These are phyloP conservation scores for Scaptomyza polygonia DNA, from an alignment of 2,888 invertebrate species.

Conservation along the genomic window DNA sequence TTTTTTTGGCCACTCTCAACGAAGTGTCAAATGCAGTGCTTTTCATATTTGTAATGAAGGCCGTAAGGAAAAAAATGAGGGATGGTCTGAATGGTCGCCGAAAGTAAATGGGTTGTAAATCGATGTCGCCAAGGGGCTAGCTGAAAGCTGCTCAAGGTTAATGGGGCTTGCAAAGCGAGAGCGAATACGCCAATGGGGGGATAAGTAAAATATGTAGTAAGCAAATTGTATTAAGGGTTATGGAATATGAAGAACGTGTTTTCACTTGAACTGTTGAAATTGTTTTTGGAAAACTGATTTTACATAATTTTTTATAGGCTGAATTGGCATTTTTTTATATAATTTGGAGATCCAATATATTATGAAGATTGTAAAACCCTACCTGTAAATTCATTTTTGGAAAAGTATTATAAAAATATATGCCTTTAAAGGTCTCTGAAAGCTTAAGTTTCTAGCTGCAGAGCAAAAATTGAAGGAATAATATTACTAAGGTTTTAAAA, in stretches of 20 bases:
- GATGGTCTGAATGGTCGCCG: slow-evolving; percentile 12
- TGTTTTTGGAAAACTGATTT: too few species aligned
- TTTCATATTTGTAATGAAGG: slow-evolving; percentile 55
- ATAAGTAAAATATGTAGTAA: background rate
- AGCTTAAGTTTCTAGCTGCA: too few species aligned
- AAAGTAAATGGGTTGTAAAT: slow-evolving; percentile 58
- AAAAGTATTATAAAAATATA: too few species aligned
- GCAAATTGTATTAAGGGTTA: background rate
- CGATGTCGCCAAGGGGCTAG: slow-evolving; percentile 27
- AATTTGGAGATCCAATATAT: too few species aligned
- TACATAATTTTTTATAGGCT: too few species aligned
- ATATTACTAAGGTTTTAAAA: too few species aligned
- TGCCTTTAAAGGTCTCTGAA: too few species aligned
- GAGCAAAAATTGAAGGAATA: too few species aligned
- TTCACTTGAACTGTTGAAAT: too few species aligned
- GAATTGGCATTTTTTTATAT: too few species aligned
- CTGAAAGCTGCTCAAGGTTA: slow-evolving; percentile 27
- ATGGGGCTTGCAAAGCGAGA: slow-evolving; percentile 3
- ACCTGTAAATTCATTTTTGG: too few species aligned
- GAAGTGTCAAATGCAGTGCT: slow-evolving; percentile 73
- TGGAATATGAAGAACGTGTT: background rate
- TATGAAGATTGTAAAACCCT: too few species aligned
- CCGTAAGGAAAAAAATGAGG: slow-evolving; percentile 13
- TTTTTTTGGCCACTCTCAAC: slow-evolving; percentile 49
- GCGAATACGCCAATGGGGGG: background rate